Conservation (phyloP, 2,888 invertebrate genomes). For the Fragum fragum region DNA sequence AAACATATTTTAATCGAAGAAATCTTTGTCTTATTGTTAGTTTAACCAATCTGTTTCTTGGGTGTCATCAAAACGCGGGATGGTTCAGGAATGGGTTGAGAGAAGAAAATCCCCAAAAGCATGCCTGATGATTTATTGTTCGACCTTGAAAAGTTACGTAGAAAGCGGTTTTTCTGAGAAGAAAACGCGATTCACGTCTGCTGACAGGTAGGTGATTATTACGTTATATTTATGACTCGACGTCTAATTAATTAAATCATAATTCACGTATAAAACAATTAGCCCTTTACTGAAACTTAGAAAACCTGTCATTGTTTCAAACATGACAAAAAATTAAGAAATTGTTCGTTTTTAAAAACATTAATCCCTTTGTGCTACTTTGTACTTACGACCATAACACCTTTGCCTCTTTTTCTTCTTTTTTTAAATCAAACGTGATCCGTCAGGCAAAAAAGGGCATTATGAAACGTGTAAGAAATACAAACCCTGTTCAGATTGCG, state of each 20-base stretch:
- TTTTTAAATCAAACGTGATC: too few relatives aligned
- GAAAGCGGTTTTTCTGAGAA: constrained; percentile 11
- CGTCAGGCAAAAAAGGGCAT: too few relatives aligned
- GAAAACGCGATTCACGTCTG: not conserved
- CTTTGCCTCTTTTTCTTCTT: too few relatives aligned
- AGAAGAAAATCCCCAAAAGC: not conserved
- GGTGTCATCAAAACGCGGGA: too few relatives aligned
- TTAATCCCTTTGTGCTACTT: not conserved
- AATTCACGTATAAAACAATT: constrained; percentile 17
- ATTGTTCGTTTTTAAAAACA: not conserved
- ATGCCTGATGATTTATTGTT: not conserved
- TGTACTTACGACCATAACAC: not conserved
- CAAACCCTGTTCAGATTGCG: too few relatives aligned
- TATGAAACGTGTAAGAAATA: too few relatives aligned
- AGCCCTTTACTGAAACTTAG: constrained; percentile 1
- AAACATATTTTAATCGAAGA: too few relatives aligned
- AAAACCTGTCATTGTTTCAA: not conserved
- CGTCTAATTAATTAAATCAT: constrained; percentile 9
- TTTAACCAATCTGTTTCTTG: too few relatives aligned
- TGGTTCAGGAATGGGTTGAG: too few relatives aligned
- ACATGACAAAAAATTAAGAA: not conserved
- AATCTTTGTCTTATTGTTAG: too few relatives aligned
- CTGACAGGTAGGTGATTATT: constrained; percentile 6
- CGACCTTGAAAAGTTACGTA: constrained; percentile 7
- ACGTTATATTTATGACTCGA: not conserved